Evolutionary conservation across 2,888 invertebrate genomes (phyloP).

Genomic region (Flexamia atlantica): DNA sequence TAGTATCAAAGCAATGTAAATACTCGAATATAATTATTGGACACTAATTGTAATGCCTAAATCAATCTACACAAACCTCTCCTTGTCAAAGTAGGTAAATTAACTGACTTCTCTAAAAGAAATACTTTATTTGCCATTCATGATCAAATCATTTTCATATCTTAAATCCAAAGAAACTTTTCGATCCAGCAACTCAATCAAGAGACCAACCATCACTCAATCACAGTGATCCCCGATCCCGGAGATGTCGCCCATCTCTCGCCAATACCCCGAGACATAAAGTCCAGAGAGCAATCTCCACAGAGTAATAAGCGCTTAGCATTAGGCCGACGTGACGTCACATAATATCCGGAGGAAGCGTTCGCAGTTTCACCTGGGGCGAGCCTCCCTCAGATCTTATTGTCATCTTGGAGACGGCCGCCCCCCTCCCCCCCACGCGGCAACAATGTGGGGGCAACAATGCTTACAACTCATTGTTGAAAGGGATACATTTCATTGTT

Average conservation of each 20-base stretch:
- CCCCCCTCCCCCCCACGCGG: background rate
- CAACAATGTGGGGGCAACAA: slow-evolving; percentile 34
- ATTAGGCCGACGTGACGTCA: slow-evolving; percentile 52
- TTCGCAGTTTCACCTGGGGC: slow-evolving; percentile 46
- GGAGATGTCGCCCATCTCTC: background rate
- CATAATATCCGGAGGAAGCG: slow-evolving; percentile 53
- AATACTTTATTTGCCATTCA: too few species aligned
- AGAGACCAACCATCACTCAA: background rate
- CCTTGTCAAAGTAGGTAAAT: too few species aligned
- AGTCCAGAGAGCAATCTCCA: slow-evolving; percentile 48
- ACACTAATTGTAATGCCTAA: too few species aligned
- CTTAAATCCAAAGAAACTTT: too few species aligned
- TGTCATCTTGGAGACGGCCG: slow-evolving; percentile 37
- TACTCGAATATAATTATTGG: too few species aligned
- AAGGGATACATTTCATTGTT: slow-evolving; percentile 52
- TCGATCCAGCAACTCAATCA: too few species aligned
- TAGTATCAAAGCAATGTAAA: too few species aligned
- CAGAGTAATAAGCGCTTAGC: slow-evolving; percentile 56
- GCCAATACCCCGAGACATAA: slow-evolving; percentile 47
- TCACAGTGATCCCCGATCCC: background rate
- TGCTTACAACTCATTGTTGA: slow-evolving; percentile 39
- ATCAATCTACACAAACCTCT: too few species aligned
- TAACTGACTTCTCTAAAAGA: too few species aligned
- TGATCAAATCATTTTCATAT: too few species aligned
- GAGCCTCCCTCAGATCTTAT: slow-evolving; percentile 20